Conservation (phyloP, 2,113 vertebrate species). For the Siphamia tubifer region DNA sequence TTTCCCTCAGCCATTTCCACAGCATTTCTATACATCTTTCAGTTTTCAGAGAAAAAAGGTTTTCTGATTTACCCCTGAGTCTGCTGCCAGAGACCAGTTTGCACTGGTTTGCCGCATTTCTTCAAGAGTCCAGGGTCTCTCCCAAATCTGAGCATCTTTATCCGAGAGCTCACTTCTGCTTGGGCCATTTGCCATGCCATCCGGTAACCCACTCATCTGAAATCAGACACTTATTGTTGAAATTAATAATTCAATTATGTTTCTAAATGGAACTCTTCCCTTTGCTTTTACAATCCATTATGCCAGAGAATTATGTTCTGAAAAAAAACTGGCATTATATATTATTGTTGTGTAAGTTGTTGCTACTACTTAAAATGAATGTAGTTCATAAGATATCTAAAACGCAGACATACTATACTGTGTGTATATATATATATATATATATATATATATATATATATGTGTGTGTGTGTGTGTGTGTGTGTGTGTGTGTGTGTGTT, state of each 20-base stretch:
- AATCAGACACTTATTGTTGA: conserved; percentile 14
- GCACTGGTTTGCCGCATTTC: conserved; percentile 89
- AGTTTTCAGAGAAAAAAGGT: background rate
- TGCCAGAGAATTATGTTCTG: no score
- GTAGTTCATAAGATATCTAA: no score
- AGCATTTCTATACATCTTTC: background rate
- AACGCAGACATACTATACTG: no score
- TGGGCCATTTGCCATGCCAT: conserved; percentile 70
- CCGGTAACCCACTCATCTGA: conserved; percentile 81
- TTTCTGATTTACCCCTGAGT: conserved; percentile 85
- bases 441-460: no score
- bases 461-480: no score
- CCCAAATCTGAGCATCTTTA: conserved; percentile 84
- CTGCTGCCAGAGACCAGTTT: conserved; percentile 92
- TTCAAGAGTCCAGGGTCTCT: conserved; percentile 90
- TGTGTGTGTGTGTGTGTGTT: no score
- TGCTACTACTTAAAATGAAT: no score
- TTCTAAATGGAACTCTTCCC: no score
- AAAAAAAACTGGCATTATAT: no score
- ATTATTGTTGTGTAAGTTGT: no score
- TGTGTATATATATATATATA: no score
- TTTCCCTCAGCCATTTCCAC: background rate
- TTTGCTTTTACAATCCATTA: no score
- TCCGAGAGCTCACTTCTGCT: conserved; percentile 56
- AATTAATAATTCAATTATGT: background rate